Evolutionary conservation across 2,113 vertebrate species (phyloP).

Genomic region (Centropus bengalensis): DNA sequence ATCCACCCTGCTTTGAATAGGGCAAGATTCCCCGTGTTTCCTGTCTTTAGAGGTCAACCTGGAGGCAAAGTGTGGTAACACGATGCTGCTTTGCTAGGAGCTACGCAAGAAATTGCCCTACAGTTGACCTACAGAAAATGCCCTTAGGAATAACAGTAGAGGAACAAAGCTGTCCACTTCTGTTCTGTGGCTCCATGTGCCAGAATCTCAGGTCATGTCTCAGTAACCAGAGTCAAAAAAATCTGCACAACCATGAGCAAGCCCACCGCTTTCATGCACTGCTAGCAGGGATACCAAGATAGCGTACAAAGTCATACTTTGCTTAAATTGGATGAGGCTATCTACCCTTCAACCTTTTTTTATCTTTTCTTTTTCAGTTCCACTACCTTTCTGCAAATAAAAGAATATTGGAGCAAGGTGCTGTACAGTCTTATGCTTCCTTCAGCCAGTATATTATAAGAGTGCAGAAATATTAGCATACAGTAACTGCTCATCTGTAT

Average conservation of each 20-base stretch:
- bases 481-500: background rate
- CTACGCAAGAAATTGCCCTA: background rate
- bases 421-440: background rate
- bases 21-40: background rate
- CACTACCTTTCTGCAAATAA: background rate
- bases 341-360: background rate
- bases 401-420: background rate
- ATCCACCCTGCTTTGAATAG: background rate
- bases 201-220: background rate
- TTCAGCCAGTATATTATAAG: background rate
- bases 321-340: background rate
- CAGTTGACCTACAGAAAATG: background rate
- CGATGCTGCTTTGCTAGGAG: background rate
- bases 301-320: background rate
- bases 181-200: background rate
- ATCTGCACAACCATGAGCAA: background rate
- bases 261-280: background rate
- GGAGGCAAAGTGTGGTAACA: background rate
- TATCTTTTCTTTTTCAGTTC: background rate
- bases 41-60: background rate
- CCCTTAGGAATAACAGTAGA: background rate
- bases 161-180: background rate
- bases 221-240: background rate
- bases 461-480: background rate
- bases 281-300: background rate